phyloP scores from a whole-genome alignment of 2,888 invertebrate genomes.

The Osedax fenrisi region DNA sequence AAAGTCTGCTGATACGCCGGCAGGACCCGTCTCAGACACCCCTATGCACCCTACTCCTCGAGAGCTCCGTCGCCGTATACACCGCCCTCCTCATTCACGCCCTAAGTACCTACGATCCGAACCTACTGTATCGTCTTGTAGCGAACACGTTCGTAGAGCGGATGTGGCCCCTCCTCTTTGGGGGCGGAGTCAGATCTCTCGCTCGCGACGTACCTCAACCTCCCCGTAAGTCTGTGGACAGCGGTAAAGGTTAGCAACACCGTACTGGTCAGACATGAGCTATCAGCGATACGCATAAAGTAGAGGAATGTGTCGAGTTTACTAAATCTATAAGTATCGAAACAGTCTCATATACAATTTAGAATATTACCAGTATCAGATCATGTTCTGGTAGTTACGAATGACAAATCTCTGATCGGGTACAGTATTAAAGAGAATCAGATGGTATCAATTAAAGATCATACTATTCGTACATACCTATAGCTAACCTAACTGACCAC shows the following conservation, averaged over 20 bases:
- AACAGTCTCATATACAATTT: too few species aligned
- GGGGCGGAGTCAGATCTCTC: slow-evolving; percentile 50
- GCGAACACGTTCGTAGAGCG: slow-evolving; percentile 68
- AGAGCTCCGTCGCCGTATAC: slow-evolving; percentile 83
- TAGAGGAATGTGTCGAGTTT: background rate
- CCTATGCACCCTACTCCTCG: slow-evolving; percentile 75
- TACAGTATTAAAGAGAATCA: too few species aligned
- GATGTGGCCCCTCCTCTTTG: slow-evolving; percentile 58
- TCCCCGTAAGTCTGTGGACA: background rate
- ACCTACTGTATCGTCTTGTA: slow-evolving; percentile 65
- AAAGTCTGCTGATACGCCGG: slow-evolving; percentile 77
- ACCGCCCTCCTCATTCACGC: slow-evolving; percentile 83
- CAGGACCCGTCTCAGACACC: slow-evolving; percentile 88
- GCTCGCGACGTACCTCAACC: background rate
- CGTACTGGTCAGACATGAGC: background rate
- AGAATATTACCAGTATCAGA: too few species aligned
- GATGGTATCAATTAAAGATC: too few species aligned
- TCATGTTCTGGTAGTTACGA: too few species aligned
- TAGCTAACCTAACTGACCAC: too few species aligned
- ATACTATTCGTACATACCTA: too few species aligned
- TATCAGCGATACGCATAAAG: too few species aligned
- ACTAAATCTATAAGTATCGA: too few species aligned
- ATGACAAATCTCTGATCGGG: too few species aligned
- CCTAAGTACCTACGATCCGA: slow-evolving; percentile 79
- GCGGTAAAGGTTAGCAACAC: slow-evolving; percentile 12